A percentile compares a stretch with the other conserved stretches of the same genome.
These are phyloP conservation scores for Kuschelorhynchus macadamiae DNA, from an alignment of 2,888 invertebrate species.

Conservation along the genomic window DNA sequence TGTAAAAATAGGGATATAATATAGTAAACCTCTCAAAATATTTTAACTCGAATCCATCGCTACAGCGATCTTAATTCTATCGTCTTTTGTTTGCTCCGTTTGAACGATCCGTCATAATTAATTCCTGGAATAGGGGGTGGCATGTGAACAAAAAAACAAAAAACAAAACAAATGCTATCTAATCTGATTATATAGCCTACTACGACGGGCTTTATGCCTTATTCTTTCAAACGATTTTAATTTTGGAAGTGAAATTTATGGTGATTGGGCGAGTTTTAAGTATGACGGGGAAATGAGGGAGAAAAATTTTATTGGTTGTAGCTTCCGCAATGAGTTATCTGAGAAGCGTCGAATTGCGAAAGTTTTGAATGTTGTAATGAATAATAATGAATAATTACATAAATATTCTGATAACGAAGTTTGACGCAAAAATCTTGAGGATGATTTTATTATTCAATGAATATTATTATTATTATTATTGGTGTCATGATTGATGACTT, in stretches of 20 bases:
- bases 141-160: slow-evolving; percentile 56
- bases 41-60: background rate
- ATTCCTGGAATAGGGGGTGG: slow-evolving; percentile 52
- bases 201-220: slow-evolving; percentile 48
- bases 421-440: no score
- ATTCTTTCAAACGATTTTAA: slow-evolving; percentile 49
- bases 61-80: slow-evolving; percentile 16
- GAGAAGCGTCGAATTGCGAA: slow-evolving; percentile 21
- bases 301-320: slow-evolving; percentile 50
- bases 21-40: no score
- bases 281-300: slow-evolving; percentile 49
- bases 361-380: slow-evolving; percentile 36
- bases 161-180: slow-evolving; percentile 54
- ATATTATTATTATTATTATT: no score
- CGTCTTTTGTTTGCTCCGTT: slow-evolving; percentile 32
- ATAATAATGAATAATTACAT: slow-evolving; percentile 43
- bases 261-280: slow-evolving; percentile 51
- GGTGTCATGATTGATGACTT: no score
- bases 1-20: no score
- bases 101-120: slow-evolving; percentile 48
- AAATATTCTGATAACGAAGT: slow-evolving; percentile 8
- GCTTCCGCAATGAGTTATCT: slow-evolving; percentile 39
- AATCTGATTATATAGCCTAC: slow-evolving; percentile 51
- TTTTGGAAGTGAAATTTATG: slow-evolving; percentile 50
- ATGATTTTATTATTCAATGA: no score